phyloP scores from a whole-genome alignment of 1,140 invertebrate genomes.

The Colletes latitarsis region DNA sequence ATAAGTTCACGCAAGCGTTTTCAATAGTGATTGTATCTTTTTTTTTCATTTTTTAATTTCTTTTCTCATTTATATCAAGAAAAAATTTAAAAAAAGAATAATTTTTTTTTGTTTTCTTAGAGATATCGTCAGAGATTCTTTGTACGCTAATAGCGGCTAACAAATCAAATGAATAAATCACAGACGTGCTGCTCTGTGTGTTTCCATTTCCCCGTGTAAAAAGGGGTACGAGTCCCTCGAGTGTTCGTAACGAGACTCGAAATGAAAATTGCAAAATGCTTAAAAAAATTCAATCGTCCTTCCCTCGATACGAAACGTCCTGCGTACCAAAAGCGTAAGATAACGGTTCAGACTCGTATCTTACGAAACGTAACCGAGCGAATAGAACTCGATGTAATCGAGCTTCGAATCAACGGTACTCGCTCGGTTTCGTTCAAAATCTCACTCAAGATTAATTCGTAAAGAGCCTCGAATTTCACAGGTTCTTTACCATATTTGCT shows the following conservation, averaged over 20 bases:
- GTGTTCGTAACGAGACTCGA: constrained; percentile 24
- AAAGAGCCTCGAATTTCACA: not conserved
- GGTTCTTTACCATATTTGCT: not conserved
- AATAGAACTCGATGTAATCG: not conserved
- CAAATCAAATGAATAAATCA: constrained; percentile 32
- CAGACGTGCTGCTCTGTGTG: constrained; percentile 29
- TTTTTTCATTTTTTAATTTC: not conserved
- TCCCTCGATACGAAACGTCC: constrained; percentile 32
- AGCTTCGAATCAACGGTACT: constrained; percentile 31
- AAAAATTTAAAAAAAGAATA: constrained; percentile 14
- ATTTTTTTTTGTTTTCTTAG: not conserved
- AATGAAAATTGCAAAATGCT: constrained; percentile 21
- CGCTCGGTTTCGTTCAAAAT: not conserved
- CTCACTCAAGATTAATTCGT: not conserved
- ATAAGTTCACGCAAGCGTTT: constrained; percentile 1
- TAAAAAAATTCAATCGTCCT: constrained; percentile 25
- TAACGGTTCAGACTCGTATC: constrained; percentile 23
- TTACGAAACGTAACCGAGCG: constrained; percentile 17
- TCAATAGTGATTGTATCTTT: not conserved
- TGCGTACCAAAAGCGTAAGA: constrained; percentile 41
- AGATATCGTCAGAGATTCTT: constrained; percentile 25
- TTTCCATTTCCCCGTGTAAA: not conserved
- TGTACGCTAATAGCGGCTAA: not conserved
- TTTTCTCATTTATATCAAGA: not conserved
- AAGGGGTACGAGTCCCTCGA: not conserved